Conservation (phyloP, 92 coral and sea anemone genomes). For the Palythoa heliodiscus region DNA sequence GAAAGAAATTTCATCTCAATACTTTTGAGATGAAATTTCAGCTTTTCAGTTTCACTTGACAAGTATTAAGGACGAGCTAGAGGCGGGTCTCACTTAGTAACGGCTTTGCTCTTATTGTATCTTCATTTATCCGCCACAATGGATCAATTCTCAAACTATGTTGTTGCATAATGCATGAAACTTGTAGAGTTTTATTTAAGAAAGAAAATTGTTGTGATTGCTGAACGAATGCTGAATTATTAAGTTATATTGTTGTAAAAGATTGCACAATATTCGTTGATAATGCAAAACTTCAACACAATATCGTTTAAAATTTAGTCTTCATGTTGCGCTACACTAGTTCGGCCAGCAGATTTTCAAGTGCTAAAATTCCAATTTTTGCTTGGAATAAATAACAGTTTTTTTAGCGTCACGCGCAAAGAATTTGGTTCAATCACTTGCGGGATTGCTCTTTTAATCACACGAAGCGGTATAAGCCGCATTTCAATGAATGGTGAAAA, state of each 20-base stretch:
- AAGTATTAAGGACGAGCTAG: background rate
- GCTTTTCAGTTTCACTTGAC: background rate
- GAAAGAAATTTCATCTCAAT: background rate
- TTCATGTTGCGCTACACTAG: too few species aligned
- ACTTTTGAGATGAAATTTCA: too few species aligned
- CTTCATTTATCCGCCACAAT: background rate
- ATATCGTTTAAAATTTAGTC: too few species aligned
- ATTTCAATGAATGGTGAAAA: conserved; percentile 26
- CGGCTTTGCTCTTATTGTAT: background rate
- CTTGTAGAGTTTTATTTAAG: background rate
- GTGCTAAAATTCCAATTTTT: background rate
- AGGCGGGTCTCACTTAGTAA: background rate
- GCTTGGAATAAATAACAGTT: background rate
- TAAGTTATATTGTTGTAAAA: background rate
- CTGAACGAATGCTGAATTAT: background rate
- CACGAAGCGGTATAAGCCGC: background rate
- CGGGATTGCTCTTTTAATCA: background rate
- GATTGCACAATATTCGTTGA: background rate
- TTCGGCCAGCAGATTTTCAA: background rate
- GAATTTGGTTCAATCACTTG: background rate
- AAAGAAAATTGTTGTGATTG: background rate
- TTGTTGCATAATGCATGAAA: background rate
- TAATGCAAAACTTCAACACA: background rate
- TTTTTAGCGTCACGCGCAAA: background rate
- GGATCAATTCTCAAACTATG: background rate